phyloP scores from a whole-genome alignment of 2,113 vertebrate genomes.

The Triplophysa rosa region DNA sequence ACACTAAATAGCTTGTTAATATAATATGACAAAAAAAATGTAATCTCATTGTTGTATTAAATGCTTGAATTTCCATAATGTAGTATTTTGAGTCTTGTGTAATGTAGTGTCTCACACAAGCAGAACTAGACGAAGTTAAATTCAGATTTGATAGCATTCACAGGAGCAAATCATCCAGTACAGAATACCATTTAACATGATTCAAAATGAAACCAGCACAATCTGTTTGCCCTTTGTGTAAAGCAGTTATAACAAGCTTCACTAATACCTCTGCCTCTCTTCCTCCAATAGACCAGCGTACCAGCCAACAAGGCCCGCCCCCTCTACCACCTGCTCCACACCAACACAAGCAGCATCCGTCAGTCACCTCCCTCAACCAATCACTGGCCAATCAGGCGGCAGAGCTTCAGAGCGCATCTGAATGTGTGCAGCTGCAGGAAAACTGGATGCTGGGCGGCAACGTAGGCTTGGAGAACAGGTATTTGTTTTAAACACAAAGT shows the following conservation, averaged over 20 bases:
- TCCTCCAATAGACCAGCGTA: conserved; percentile 82
- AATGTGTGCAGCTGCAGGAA: conserved; percentile 99
- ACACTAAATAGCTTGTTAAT: too few species aligned
- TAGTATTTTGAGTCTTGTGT: neutral
- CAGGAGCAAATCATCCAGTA: conserved; percentile 21
- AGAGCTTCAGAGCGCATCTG: conserved; percentile 98
- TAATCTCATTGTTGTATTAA: neutral
- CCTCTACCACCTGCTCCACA: conserved; percentile 89
- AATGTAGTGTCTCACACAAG: neutral
- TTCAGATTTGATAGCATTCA: neutral
- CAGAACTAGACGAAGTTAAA: neutral
- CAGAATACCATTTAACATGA: conserved; percentile 21
- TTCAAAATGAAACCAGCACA: neutral
- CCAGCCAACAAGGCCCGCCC: conserved; percentile 86
- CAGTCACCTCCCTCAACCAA: conserved; percentile 93
- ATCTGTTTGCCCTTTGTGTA: neutral
- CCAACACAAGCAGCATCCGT: conserved; percentile 90
- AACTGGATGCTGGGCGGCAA: conserved; percentile 99
- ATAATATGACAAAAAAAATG: neutral
- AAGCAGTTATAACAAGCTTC: conserved; percentile 21
- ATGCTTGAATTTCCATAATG: conserved; percentile 5
- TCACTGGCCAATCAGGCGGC: conserved; percentile 95
- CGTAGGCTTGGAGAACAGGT: conserved; percentile 99
- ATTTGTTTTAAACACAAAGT: conserved; percentile 51
- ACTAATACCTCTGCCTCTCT: conserved; percentile 24